A percentile compares a stretch with the other conserved stretches of the same genome.
phyloP scores from a whole-genome alignment of 2,113 vertebrate species.

The Antidorcas marsupialis region DNA sequence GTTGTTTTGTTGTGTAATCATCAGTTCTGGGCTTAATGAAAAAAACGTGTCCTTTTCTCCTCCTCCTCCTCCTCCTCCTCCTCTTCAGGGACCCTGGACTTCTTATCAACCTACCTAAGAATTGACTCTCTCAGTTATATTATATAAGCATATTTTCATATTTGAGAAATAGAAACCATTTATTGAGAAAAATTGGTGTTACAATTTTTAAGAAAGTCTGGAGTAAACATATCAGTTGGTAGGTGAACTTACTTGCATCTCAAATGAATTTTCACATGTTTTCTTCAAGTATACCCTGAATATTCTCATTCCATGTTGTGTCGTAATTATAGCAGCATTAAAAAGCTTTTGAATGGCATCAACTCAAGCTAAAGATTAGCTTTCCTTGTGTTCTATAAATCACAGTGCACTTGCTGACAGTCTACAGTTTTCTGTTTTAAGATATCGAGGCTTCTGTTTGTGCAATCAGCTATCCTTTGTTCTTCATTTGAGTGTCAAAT shows the following conservation, averaged over 20 bases:
- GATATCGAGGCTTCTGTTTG: background rate
- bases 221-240: background rate
- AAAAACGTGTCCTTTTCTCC: background rate
- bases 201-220: background rate
- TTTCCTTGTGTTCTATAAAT: background rate
- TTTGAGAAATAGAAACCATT: background rate
- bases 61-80: background rate
- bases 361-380: background rate
- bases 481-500: background rate
- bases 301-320: background rate
- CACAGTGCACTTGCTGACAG: background rate
- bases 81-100: background rate
- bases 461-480: background rate
- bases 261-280: background rate
- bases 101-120: background rate
- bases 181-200: background rate
- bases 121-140: background rate
- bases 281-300: background rate
- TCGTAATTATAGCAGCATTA: background rate
- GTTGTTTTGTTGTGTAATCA: background rate
- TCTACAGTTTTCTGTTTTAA: background rate
- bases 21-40: background rate
- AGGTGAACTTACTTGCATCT: background rate
- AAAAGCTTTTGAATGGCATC: background rate
- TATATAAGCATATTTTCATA: background rate